phyloP scores from a whole-genome alignment of 1,140 invertebrate species.

The Drosophila bocqueti region DNA sequence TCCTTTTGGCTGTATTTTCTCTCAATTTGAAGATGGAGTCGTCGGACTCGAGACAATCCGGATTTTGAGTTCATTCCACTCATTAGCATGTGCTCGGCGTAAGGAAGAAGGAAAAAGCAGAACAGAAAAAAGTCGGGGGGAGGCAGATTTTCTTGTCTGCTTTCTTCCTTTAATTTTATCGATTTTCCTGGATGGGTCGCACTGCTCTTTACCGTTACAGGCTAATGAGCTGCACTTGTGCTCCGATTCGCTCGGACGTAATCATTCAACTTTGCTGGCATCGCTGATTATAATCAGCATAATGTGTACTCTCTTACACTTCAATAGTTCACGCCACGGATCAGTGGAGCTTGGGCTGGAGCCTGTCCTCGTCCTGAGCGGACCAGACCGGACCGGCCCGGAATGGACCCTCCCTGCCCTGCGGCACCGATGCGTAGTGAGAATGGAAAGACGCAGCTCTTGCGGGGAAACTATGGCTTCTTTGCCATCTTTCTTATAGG shows the following conservation, averaged over 20 bases:
- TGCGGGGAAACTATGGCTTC: slow-evolving; percentile 14
- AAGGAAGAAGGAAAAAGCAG: slow-evolving; percentile 14
- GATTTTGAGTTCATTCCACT: slow-evolving; percentile 71
- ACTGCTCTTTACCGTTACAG: slow-evolving; percentile 51
- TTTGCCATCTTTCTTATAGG: slow-evolving; percentile 72
- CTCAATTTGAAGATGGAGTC: slow-evolving; percentile 37
- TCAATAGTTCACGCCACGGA: slow-evolving; percentile 81
- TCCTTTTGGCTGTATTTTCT: slow-evolving; percentile 30
- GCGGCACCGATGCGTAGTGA: slow-evolving; percentile 52
- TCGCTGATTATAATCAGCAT: slow-evolving; percentile 78
- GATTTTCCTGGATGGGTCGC: slow-evolving; percentile 57
- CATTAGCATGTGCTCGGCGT: slow-evolving; percentile 66
- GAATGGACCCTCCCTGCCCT: slow-evolving; percentile 16
- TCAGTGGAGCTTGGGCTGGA: slow-evolving; percentile 43
- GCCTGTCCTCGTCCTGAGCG: slow-evolving; percentile 20
- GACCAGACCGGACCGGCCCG: not conserved
- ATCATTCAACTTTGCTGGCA: slow-evolving; percentile 59
- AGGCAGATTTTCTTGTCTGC: slow-evolving; percentile 18
- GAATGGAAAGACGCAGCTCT: slow-evolving; percentile 22
- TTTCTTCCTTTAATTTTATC: slow-evolving; percentile 77
- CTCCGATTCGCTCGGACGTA: slow-evolving; percentile 24
- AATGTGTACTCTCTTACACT: slow-evolving; percentile 83
- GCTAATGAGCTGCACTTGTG: slow-evolving; percentile 76
- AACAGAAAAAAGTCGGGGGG: not conserved
- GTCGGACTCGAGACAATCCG: slow-evolving; percentile 38